Percentiles rank a stretch among this genome's conserved stretches.
Conservation (phyloP, 2,797 vertebrate species). For the Sebastes hubbsi region DNA sequence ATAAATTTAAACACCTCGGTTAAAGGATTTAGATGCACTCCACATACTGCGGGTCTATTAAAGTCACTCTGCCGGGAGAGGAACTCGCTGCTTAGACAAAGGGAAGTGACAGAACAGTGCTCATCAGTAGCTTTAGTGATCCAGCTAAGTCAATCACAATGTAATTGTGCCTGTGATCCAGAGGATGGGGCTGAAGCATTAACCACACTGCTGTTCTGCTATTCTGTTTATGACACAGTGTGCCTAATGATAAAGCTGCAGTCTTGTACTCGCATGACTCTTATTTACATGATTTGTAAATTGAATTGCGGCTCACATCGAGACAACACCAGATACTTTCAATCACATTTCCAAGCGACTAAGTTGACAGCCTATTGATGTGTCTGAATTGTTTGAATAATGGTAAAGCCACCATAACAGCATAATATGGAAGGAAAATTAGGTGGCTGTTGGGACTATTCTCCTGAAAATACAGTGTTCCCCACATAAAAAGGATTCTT, state of each 20-base stretch:
- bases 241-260: slow-evolving; percentile 37
- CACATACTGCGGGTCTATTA: slow-evolving; percentile 46
- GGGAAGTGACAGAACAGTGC: slow-evolving; percentile 40
- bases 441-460: not conserved
- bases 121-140: slow-evolving; percentile 61
- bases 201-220: slow-evolving; percentile 62
- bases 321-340: slow-evolving; percentile 10
- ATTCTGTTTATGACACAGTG: slow-evolving; percentile 53
- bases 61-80: slow-evolving; percentile 47
- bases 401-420: slow-evolving; percentile 19
- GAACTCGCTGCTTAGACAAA: slow-evolving; percentile 48
- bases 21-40: slow-evolving; percentile 55
- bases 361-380: slow-evolving; percentile 24
- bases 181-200: slow-evolving; percentile 83
- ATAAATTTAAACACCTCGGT: slow-evolving; percentile 47
- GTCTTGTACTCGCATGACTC: slow-evolving; percentile 18
- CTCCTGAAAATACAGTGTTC: slow-evolving; percentile 19
- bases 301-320: slow-evolving; percentile 37
- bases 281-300: slow-evolving; percentile 8
- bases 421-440: not conserved
- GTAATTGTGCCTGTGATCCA: slow-evolving; percentile 79
- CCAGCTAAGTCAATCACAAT: slow-evolving; percentile 72
- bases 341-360: slow-evolving; percentile 42
- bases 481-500: slow-evolving; percentile 28
- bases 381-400: slow-evolving; percentile 33